Conservation (phyloP, 2,888 invertebrate genomes). For the Dascillus cervinus region DNA sequence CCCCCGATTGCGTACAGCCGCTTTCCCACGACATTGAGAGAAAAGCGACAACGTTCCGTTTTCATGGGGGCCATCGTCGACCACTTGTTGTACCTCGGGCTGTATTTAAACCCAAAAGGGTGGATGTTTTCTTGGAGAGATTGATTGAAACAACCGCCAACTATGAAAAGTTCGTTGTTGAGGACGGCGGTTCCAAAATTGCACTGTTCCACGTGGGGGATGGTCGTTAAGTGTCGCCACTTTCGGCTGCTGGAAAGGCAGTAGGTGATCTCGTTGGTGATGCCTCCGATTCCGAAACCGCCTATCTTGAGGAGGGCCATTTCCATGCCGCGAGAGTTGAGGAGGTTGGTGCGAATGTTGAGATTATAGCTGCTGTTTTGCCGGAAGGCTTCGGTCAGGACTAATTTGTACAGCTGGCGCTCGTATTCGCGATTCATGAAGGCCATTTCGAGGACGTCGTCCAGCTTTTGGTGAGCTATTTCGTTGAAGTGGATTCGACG, state of each 20-base stretch:
- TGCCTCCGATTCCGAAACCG: slow-evolving; percentile 58
- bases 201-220: slow-evolving; percentile 67
- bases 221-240: slow-evolving; percentile 59
- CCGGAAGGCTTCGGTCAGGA: slow-evolving; percentile 37
- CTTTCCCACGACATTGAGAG: slow-evolving; percentile 50
- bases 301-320: slow-evolving; percentile 61
- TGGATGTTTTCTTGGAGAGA: slow-evolving; percentile 61
- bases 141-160: slow-evolving; percentile 66
- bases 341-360: slow-evolving; percentile 30
- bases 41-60: slow-evolving; percentile 58
- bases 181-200: slow-evolving; percentile 64
- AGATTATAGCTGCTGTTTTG: slow-evolving; percentile 21
- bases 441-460: slow-evolving; percentile 28
- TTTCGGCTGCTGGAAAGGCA: slow-evolving; percentile 50
- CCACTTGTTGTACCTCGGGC: slow-evolving; percentile 56
- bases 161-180: slow-evolving; percentile 59
- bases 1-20: slow-evolving; percentile 58
- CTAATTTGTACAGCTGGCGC: slow-evolving; percentile 37
- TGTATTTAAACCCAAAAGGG: slow-evolving; percentile 59
- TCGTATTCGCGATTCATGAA: slow-evolving; percentile 28
- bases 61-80: slow-evolving; percentile 59
- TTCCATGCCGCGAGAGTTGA: slow-evolving; percentile 62
- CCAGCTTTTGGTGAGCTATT: slow-evolving; percentile 24
- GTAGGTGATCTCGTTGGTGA: slow-evolving; percentile 61
- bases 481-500: slow-evolving; percentile 42